Base-by-base conservation (phyloP, 2,797 vertebrate genomes). In the Labeo calbasu region DNA sequence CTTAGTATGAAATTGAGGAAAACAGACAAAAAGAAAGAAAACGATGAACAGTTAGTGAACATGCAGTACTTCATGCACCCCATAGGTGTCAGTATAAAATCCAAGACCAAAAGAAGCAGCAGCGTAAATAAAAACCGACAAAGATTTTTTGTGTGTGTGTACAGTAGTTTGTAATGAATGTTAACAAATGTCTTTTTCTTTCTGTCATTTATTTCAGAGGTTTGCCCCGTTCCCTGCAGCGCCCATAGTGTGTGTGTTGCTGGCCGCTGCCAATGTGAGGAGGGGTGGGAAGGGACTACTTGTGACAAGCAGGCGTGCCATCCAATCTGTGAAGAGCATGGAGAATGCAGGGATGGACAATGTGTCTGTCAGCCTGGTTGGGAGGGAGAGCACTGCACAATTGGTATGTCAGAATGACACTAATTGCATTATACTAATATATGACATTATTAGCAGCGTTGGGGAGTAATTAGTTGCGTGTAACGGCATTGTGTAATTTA, bases 331-430 rank as follows among this genome's bases (percentile, higher is more conserved):
- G 93, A 95, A 10, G 95, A 96, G 50, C 96, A 97, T 1, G 96
- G 96, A 4, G 95, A 95, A 81, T 97, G 96, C 89, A 95, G 92
- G 90, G 94, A 96, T 0, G 96, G 96, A 19, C 95, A 93, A 88
- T 97, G 96, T 86, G 94, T 96, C 89, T 97, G 96, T 90, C 96
- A 96, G 89, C 95, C 96, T 0, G 96, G 96, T 88, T 97, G 96
- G 96, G 96, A 96, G 88, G 96, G 96, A 17, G 96, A 97, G 86
- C 95, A 96, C 89, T 97, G 96, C 87, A 95, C 95, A 82, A 96
- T 96, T n/a, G 96, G 96, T 97, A 93, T 95, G 95, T 87, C 55
- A 11, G 21, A 53, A 21, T 40, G 17, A 46, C n/a, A 25, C 11
- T 6, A 5, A 7, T 36, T 70, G 21, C 55, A 43, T 70, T 55